phyloP scores from a whole-genome alignment of 2,797 vertebrate genomes.

The Neopelma chrysocephalum region DNA sequence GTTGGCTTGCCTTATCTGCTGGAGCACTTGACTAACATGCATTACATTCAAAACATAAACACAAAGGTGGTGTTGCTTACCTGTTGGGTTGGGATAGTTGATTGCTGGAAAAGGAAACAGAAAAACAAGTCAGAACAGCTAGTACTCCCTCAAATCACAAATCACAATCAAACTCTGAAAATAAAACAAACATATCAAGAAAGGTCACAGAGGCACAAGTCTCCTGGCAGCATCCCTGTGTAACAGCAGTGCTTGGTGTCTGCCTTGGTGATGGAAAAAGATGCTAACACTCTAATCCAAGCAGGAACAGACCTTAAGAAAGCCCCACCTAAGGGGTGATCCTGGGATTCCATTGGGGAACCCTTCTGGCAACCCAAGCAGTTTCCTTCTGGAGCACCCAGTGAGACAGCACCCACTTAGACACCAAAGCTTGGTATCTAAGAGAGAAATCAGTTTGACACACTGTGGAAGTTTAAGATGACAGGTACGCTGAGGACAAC shows the following conservation, averaged over 20 bases:
- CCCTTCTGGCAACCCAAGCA: neutral
- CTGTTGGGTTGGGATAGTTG: constrained; percentile 90
- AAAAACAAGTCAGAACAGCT: constrained; percentile 48
- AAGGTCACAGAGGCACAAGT: neutral
- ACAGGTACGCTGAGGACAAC: neutral
- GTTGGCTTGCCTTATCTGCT: neutral
- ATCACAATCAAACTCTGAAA: neutral
- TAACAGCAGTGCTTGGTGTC: neutral
- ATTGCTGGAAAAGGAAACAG: constrained; percentile 84
- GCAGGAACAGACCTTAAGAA: neutral
- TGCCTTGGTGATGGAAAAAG: neutral
- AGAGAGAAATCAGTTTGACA: neutral
- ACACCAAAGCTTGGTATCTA: neutral
- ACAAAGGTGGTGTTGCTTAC: constrained; percentile 71
- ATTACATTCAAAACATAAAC: neutral
- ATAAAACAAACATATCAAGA: neutral
- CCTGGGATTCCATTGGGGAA: neutral
- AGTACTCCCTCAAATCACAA: neutral
- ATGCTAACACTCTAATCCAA: neutral
- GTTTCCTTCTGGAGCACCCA: neutral
- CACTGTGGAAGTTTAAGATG: neutral
- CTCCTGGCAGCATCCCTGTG: neutral
- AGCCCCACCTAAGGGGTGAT: neutral
- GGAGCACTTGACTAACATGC: neutral
- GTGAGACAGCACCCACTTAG: neutral